Evolutionary conservation across 2,888 invertebrate genomes (phyloP).

Genomic region (Abrostola tripartita): DNA sequence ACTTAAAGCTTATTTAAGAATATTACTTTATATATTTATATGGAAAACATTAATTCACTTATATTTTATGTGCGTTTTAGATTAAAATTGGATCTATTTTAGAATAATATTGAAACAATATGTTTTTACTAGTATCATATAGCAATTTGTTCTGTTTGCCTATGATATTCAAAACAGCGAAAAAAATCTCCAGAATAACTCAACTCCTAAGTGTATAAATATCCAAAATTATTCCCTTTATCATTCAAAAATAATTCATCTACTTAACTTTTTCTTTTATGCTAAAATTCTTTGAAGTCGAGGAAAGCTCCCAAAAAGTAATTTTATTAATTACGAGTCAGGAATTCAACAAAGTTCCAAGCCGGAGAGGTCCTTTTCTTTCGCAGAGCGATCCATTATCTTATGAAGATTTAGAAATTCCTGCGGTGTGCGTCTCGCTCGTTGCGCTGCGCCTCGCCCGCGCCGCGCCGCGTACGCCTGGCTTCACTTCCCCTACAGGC

Average conservation of each 20-base stretch:
- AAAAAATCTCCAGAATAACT: slow-evolving; percentile 67
- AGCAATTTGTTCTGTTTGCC: slow-evolving; percentile 21
- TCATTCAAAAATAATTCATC: slow-evolving; percentile 87
- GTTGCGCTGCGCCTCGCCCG: slow-evolving; percentile 33
- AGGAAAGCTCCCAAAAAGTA: slow-evolving; percentile 88
- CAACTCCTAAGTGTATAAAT: slow-evolving; percentile 78
- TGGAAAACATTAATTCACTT: too few relatives aligned
- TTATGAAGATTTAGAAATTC: slow-evolving; percentile 88
- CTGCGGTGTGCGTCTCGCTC: slow-evolving; percentile 78
- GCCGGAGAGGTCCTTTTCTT: slow-evolving; percentile 86
- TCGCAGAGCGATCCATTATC: slow-evolving; percentile 86
- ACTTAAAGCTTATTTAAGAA: slow-evolving; percentile 51
- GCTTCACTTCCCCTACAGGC: slow-evolving; percentile 30
- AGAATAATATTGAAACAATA: not conserved
- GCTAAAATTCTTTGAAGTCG: slow-evolving; percentile 88
- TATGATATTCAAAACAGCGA: slow-evolving; percentile 50
- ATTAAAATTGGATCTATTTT: not conserved
- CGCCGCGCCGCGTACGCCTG: slow-evolving; percentile 23
- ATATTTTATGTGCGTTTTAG: too few relatives aligned
- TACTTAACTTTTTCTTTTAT: slow-evolving; percentile 88
- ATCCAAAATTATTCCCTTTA: slow-evolving; percentile 85
- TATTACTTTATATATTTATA: slow-evolving; percentile 40
- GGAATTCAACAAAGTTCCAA: slow-evolving; percentile 87
- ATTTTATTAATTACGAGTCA: slow-evolving; percentile 89
- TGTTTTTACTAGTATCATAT: slow-evolving; percentile 9